Evolutionary conservation across 2,888 invertebrate species (phyloP), one percentile per base, ranked within the genome.

Genomic region (Orthonychiurus folsomi): DNA sequence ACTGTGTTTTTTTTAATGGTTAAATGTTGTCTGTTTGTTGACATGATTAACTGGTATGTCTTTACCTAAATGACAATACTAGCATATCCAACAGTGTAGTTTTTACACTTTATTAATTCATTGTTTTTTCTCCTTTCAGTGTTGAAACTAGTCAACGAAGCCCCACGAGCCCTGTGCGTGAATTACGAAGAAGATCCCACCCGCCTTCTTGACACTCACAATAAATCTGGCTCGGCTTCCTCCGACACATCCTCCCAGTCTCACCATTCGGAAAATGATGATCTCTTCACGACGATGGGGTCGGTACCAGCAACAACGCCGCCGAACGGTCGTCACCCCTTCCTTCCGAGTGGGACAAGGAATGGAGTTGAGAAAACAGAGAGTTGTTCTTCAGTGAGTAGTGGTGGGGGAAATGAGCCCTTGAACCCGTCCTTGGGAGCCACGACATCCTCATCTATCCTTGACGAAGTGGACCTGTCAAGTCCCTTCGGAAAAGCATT

Each of bases 381-480:
- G 37, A 37, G 37, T 37, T 37, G 37, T 37, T 37, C 54, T 23
- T 24, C 25, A 12, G 21, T 54, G 20, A 20, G 54, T 23, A 24
- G 21, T 24, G 54, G 23, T 3, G 3, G 3, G 23, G 54, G 54
- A 2, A 21, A 50, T 9, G 50, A 50, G 3, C 9, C n/a, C n/a
- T n/a, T n/a, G n/a, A n/a, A 37, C 37, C 37, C 15, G 37, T 9
- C 37, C 37, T 37, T 37, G 15, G 37, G 37, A 15, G 15, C 37
- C 37, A 37, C n/a, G n/a, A n/a, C n/a, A n/a, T n/a, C n/a, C n/a
- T n/a, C n/a, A n/a, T n/a, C n/a, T n/a, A n/a, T n/a, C n/a, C n/a
- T n/a, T n/a, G n/a, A n/a, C n/a, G n/a, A 37, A 48, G 37, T 77
- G 0, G 80, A 82, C 63, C 76, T 80, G 56, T 85, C 85, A 0